These are phyloP conservation scores for Drosophila kanekoi DNA, from an alignment of 2,888 invertebrate genomes.

Conservation along the genomic window DNA sequence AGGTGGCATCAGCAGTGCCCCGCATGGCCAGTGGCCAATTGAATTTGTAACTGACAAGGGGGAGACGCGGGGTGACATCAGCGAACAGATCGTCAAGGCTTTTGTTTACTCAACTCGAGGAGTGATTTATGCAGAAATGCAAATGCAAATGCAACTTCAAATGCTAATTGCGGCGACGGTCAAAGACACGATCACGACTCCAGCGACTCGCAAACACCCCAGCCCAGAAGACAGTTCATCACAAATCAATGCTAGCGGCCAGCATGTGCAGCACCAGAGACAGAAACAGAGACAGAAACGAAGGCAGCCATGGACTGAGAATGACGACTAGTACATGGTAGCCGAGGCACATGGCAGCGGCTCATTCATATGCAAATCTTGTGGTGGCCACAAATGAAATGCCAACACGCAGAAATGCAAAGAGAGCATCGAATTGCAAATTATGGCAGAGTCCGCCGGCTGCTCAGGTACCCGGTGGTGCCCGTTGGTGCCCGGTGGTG, in stretches of 20 bases:
- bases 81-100: slow-evolving; percentile 27
- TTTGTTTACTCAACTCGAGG: slow-evolving; percentile 26
- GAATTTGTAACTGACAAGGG: slow-evolving; percentile 8
- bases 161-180: slow-evolving; percentile 78
- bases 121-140: slow-evolving; percentile 73
- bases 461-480: too few relatives aligned
- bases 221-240: slow-evolving; percentile 69
- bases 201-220: slow-evolving; percentile 37
- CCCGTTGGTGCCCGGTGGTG: too few relatives aligned
- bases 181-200: slow-evolving; percentile 68
- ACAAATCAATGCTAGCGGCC: slow-evolving; percentile 63
- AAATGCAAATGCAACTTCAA: slow-evolving; percentile 78
- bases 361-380: slow-evolving; percentile 80
- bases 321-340: too few relatives aligned
- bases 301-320: too few relatives aligned
- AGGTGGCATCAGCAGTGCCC: slow-evolving; percentile 35
- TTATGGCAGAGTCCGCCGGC: slow-evolving; percentile 49
- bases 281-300: not conserved
- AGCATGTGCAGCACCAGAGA: slow-evolving; percentile 23
- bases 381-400: slow-evolving; percentile 76
- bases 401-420: slow-evolving; percentile 80
- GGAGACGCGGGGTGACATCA: not conserved
- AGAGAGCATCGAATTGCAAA: slow-evolving; percentile 80
- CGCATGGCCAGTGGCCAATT: slow-evolving; percentile 12
- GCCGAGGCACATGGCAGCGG: not conserved